Base-by-base conservation (phyloP, 2,113 vertebrate species). In the Odobenus rosmarus region DNA sequence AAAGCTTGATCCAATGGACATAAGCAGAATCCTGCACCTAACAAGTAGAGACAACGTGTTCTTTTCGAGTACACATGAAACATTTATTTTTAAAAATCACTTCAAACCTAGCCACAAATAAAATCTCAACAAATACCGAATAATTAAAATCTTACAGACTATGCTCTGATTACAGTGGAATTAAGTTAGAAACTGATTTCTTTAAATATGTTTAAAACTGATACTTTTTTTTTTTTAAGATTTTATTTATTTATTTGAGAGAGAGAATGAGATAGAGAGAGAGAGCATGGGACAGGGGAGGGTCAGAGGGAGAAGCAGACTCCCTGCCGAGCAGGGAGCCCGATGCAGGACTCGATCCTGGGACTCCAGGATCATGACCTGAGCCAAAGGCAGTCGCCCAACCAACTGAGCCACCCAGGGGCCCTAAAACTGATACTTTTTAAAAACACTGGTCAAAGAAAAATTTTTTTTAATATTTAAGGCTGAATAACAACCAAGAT, bases 81-180 rank as follows among this genome's bases (percentile, higher is more conserved):
- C 18, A 61, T 82, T 77, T 77, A 26, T 46, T 83, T 87, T 42
- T 62, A 82, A 23, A 84, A 98, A 79, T 67, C 7, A 95, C 23
- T 19, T 93, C 82, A 95, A 88, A 95, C 21, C 8, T 69, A 96
- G 26, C 18, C 51, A 95, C 39, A 96, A 71, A 95, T 53, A 93
- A 62, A 97, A 9, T 42, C 53, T 79, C 36, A 83, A 88, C 15
- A 95, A 95, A 71, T 76, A 88, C 8, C 28, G 67, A 91, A 88
- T 51, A 88, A 69, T 59, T 72, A 80, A 24, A 72, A 87, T 67
- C 31, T 83, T 93, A 88, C 4, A 80, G 11, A 74, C 92, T 76
- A 55, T 71, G 28, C 21, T 89, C n/a, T 97, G 36, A 94, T 88
- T 23, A 95, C 4, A 80, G 24, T 33, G 8, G 11, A 90, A 90